These are phyloP conservation scores for Phodopus roborovskii DNA, from an alignment of 2,113 vertebrate genomes.

Conservation along the genomic window DNA sequence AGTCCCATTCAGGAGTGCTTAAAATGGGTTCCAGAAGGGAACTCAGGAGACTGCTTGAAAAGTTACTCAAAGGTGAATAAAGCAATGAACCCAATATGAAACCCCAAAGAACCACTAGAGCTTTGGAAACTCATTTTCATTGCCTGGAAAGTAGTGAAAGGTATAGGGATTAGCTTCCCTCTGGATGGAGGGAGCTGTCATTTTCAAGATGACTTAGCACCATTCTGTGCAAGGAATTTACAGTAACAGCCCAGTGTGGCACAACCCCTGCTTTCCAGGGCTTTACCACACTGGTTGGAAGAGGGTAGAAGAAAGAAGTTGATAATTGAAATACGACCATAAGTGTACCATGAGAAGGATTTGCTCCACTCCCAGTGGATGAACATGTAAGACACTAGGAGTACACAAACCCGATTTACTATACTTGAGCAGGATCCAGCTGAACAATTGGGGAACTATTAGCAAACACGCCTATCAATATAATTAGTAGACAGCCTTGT, in stretches of 20 bases:
- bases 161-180: neutral
- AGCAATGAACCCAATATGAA: neutral
- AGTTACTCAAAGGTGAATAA: neutral
- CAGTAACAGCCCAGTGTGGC: neutral
- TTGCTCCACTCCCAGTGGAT: no score
- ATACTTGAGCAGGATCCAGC: neutral
- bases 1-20: neutral
- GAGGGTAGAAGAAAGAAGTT: neutral
- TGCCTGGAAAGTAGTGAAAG: conserved; percentile 1
- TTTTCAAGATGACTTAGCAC: neutral
- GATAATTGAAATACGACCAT: neutral
- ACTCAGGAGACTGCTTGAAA: neutral
- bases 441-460: neutral
- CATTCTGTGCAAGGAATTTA: neutral
- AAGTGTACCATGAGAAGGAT: accelerated
- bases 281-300: neutral
- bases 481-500: neutral
- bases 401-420: neutral
- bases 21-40: neutral
- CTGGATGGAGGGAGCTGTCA: neutral
- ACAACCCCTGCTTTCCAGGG: neutral
- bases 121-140: neutral
- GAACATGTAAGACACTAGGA: accelerated
- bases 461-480: neutral
- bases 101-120: neutral